Evolutionary conservation across 2,888 invertebrate species (phyloP), one percentile per base, ranked within the genome.

Genomic region (Biston stratarius): DNA sequence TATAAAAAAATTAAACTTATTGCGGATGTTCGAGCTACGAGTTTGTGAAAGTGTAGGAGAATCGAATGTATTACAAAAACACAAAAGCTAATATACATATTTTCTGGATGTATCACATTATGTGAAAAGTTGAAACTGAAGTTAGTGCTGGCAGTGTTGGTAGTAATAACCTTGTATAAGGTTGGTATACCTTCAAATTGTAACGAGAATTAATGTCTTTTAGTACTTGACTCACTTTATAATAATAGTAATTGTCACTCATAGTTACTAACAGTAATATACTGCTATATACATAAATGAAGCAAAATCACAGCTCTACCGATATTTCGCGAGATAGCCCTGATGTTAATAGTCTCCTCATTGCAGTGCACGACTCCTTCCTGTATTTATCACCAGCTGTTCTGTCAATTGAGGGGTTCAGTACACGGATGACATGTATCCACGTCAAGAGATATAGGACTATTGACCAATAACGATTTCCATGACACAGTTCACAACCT

Each of bases 391-490:
- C 74, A 75, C 72, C 68, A 74, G 73, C 77, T 76, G 77, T 77
- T 81, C 77, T 77, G 73, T 74, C 79, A 85, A 86, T 84, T 84
- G 79, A 75, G 75, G 74, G 74, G 80, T 80, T 83, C 82, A 77
- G 73, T 74, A 76, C 74, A 79, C 83, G 79, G 79, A 79, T 76
- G 79, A 74, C 77, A 81, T 78, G 71, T 73, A 76, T 78, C 76
- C 77, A 74, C 69, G 72, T 66, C 73, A 69, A 66, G 65, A 75
- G 71, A 52, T 58, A 64, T 71, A 69, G 70, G 70, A 68, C 53
- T 57, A 73, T 67, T 61, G 44, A 40, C 33, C 38, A 42, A 42
- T 36, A 47, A 49, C 34, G 42, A 14, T 60, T 62, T 53, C 40
- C 62, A 67, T 47, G 42, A 51, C 45, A 44, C 40, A 33, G 15